A percentile compares a stretch with the other conserved stretches of the same genome.
Conservation (phyloP, 1,140 invertebrate genomes). For the Calliopsis andreniformis region DNA sequence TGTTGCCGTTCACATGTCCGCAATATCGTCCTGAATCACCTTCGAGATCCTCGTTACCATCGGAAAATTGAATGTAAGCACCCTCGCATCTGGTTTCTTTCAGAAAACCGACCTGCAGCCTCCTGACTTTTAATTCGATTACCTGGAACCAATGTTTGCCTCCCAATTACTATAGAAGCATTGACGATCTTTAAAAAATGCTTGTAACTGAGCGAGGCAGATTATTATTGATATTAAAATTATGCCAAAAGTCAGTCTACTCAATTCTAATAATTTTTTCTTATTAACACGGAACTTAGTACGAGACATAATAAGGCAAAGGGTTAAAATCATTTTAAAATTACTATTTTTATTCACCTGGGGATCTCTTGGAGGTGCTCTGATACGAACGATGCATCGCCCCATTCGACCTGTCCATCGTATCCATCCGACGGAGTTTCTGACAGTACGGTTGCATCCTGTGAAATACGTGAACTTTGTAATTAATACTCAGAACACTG, state of each 20-base stretch:
- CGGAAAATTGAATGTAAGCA: conserved; percentile 73
- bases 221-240: no score
- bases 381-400: conserved; percentile 72
- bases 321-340: no score
- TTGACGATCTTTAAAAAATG: no score
- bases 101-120: conserved; percentile 73
- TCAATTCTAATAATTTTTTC: no score
- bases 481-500: neutral
- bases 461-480: conserved; percentile 33
- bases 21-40: conserved; percentile 73
- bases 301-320: no score
- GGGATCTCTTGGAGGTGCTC: conserved; percentile 71
- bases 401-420: conserved; percentile 77
- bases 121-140: conserved; percentile 72
- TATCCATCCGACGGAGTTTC: conserved; percentile 75
- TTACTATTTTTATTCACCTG: conserved; percentile 67
- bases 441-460: conserved; percentile 76
- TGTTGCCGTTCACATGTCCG: conserved; percentile 72
- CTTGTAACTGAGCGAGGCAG: no score
- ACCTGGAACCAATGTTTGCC: conserved; percentile 47
- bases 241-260: no score
- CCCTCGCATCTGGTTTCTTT: conserved; percentile 73
- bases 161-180: neutral
- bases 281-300: no score
- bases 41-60: conserved; percentile 66